Conservation (phyloP, 2,797 vertebrate species). For the Melanotaenia nigrans region DNA sequence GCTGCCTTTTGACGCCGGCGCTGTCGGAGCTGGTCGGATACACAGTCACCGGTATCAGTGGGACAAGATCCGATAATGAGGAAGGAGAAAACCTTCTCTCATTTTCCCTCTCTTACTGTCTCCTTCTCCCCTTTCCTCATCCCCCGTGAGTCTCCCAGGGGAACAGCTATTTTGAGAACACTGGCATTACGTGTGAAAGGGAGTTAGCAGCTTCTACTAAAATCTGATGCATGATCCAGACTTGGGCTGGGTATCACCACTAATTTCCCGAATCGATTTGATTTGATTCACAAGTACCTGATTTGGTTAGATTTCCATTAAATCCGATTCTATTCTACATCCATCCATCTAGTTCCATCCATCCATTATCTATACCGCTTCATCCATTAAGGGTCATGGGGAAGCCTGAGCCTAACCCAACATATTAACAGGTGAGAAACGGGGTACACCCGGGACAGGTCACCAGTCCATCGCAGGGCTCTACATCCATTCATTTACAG, state of each 20-base stretch:
- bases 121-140: constrained; percentile 24
- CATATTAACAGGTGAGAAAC: too few relatives aligned
- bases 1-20: constrained; percentile 39
- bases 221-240: constrained; percentile 47
- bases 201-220: constrained; percentile 61
- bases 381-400: too few relatives aligned
- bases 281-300: too few relatives aligned
- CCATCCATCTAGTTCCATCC: too few relatives aligned
- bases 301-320: too few relatives aligned
- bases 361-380: too few relatives aligned
- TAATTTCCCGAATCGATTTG: too few relatives aligned
- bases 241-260: not conserved
- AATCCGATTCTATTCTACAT: too few relatives aligned
- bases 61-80: constrained; percentile 71
- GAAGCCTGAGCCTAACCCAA: too few relatives aligned
- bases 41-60: constrained; percentile 41
- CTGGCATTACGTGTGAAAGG: constrained; percentile 54
- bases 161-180: constrained; percentile 70
- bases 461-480: too few relatives aligned
- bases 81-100: constrained; percentile 50
- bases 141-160: constrained; percentile 49
- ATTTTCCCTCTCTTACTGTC: constrained; percentile 35
- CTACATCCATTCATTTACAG: too few relatives aligned
- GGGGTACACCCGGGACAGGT: too few relatives aligned
- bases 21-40: constrained; percentile 40